Base-by-base conservation (phyloP, 2,888 invertebrate genomes). In the Drosophila buzzatii region DNA sequence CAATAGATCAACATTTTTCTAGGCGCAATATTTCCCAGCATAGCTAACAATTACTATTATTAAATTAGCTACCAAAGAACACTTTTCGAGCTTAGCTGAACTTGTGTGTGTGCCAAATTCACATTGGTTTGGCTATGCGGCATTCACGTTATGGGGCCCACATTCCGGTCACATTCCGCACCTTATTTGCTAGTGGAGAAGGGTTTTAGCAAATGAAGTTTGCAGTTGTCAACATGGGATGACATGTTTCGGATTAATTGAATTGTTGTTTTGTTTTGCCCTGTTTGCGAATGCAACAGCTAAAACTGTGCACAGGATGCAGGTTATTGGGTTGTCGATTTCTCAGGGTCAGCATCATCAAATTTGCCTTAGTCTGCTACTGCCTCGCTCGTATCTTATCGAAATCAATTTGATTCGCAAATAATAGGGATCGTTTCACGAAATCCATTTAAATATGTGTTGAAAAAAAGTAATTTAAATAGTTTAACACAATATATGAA, bases 191-290 rank as follows among this genome's bases (percentile, higher is more conserved):
- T 14, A 18, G 27, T 41, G 53, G 58, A 49, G 27, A 55, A 44
- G 58, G 64, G 64, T n/a, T 16, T 51, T 59, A 49, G 65, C 39
- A 72, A 70, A 73, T 70, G 51, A 61, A 61, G 63, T 69, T 74
- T 53, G 31, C 53, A 51, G 39, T 62, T 63, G 63, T 57, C 51
- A 51, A 56, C 47, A 65, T 55, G 37, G 37, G 59, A 51, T 62
- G 69, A 70, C 76, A 81, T 69, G 75, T 70, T 78, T 69, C 45
- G 53, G 66, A 69, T 75, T 87, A 85, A 85, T 85, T 86, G 70
- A 85, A 79, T 76, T 76, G 70, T 42, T 76, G 79, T 68, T 75
- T 67, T 69, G 61, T 5, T 27, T 56, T 10, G 69, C 62, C 74
- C 69, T 59, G 56, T 39, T 62, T 49, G 58, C 37, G 42, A 35